Evolutionary conservation across 2,888 invertebrate genomes (phyloP), one percentile per base, ranked within the genome.

Genomic region (Drosophila siamana): DNA sequence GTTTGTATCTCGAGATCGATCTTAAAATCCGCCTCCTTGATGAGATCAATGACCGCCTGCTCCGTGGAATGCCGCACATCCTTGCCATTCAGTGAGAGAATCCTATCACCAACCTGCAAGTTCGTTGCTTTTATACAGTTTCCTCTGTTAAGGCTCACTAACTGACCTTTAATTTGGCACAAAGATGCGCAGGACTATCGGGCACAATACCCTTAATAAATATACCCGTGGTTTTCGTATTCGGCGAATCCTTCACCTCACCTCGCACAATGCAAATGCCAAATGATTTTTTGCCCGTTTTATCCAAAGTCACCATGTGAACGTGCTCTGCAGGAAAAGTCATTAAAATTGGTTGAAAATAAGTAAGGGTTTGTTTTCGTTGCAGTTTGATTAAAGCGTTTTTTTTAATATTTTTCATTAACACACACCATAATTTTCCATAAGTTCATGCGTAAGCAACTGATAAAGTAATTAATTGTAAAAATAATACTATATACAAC

Each of bases 191-290:
- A 0, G 99, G 98, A 92, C 98, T 98, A 72, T 97, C 96, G 0
- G 97, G 95, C 11, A 98, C 95, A 0, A 99, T 98, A 89, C 98
- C 98, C 92, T 99, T 99, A 90, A 99, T 98, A 92, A 99, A 99
- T 90, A 99, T 99, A 5, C 99, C 99, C 62, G 98, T 96, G 78
- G 98, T 95, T 57, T 96, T 92, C 44, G 91, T 87, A 62, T 90
- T 90, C 9, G 92, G 95, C 73, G 95, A 95, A 77, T 95, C 94
- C 60, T 95, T 92, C 15, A 91, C 92, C 94, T 97, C 97, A 88
- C 98, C 98, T 61, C 99, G 98, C 33, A 99, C 98, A 83, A 99
- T 99, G 92, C 98, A 98, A 91, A 99, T 98, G 7, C 99, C 99
- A 22, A 99, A 94, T 56, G 98, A 97, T 74, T 90, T 90, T 56